Evolutionary conservation across 2,888 invertebrate species (phyloP).

Genomic region (Didymodactylos carnosus): DNA sequence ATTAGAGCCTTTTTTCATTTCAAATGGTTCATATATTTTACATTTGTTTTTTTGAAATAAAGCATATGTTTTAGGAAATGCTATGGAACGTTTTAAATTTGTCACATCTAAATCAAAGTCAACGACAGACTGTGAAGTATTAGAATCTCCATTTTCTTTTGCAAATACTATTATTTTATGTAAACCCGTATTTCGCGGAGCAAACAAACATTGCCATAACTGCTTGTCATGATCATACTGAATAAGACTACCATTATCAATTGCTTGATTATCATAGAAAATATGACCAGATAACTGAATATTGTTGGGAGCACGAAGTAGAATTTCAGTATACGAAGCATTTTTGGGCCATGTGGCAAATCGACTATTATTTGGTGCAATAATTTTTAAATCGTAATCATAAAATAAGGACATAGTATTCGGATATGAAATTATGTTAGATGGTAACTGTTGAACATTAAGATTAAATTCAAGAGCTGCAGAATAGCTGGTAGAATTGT

Average conservation of each 20-base stretch:
- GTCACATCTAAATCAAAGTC: neutral
- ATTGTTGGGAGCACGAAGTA: neutral
- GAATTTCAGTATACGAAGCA: neutral
- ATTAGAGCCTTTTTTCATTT: neutral
- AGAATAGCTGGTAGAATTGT: neutral
- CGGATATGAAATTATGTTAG: neutral
- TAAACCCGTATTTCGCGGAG: neutral
- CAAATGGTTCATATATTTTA: neutral
- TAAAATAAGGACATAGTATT: neutral
- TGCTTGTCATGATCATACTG: neutral
- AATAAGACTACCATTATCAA: neutral
- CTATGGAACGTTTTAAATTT: neutral
- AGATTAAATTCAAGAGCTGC: neutral
- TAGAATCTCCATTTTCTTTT: neutral
- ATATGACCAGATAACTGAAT: neutral
- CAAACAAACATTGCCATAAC: neutral
- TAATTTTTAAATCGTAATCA: neutral
- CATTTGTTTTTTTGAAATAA: neutral
- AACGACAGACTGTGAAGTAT: neutral
- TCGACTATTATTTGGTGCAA: neutral
- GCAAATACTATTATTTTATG: neutral
- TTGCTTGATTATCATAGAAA: neutral
- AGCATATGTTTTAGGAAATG: neutral
- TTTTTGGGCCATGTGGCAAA: neutral
- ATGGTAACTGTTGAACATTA: neutral